Evolutionary conservation across 2,888 invertebrate species (phyloP).

Genomic region (Hedya salicella): DNA sequence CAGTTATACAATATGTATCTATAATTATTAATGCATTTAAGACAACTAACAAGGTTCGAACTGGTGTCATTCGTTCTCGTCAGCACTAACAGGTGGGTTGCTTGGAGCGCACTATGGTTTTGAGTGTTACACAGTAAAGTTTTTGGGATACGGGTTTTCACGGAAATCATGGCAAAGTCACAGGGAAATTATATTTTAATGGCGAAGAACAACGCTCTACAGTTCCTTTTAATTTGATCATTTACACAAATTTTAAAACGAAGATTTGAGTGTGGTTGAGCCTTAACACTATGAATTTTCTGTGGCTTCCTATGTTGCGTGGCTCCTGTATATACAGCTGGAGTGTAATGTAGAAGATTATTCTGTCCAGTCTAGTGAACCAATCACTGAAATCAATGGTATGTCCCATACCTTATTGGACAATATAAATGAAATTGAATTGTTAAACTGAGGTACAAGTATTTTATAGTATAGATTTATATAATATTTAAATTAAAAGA

Average conservation of each 20-base stretch:
- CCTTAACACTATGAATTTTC: not conserved
- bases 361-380: slow-evolving; percentile 51
- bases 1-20: slow-evolving; percentile 35
- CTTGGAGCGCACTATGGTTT: slow-evolving; percentile 53
- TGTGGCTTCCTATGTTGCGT: slow-evolving; percentile 1
- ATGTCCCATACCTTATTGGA: slow-evolving; percentile 57
- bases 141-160: slow-evolving; percentile 39
- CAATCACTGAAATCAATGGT: slow-evolving; percentile 61
- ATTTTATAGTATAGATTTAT: slow-evolving; percentile 61
- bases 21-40: slow-evolving; percentile 38
- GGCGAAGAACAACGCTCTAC: not conserved
- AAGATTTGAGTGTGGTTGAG: not conserved
- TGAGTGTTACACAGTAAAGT: slow-evolving; percentile 44
- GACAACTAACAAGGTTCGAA: slow-evolving; percentile 40
- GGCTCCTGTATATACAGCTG: not conserved
- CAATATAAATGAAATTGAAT: slow-evolving; percentile 64
- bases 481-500: slow-evolving; percentile 51
- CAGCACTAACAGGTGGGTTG: slow-evolving; percentile 59
- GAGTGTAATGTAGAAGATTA: slow-evolving; percentile 48
- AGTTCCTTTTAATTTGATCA: not conserved
- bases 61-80: slow-evolving; percentile 40
- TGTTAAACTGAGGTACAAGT: slow-evolving; percentile 68
- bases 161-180: slow-evolving; percentile 7
- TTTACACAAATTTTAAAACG: not conserved
- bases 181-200: not conserved